Base-by-base conservation (phyloP, 2,888 invertebrate species). In the Lingula anatina region DNA sequence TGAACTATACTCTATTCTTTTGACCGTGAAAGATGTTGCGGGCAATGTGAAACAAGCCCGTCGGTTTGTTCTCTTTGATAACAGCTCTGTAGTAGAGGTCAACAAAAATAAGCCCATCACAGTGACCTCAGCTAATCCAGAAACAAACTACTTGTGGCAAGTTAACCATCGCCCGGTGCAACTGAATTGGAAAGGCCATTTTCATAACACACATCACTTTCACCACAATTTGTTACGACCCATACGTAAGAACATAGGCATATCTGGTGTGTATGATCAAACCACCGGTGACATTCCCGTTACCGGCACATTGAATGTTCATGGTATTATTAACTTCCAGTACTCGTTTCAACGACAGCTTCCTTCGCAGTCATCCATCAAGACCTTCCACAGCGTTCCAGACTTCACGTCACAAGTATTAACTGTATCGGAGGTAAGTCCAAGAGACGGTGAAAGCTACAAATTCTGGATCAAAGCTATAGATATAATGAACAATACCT, bases 391-490 rank as follows among this genome's bases (percentile, higher is more conserved):
- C n/a, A n/a, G n/a, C n/a, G n/a, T n/a, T n/a, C n/a, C n/a, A n/a
- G n/a, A n/a, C n/a, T n/a, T n/a, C n/a, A n/a, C n/a, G n/a, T n/a
- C n/a, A n/a, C n/a, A n/a, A n/a, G n/a, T n/a, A n/a, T n/a, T n/a
- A n/a, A n/a, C n/a, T n/a, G n/a, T n/a, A n/a, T n/a, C n/a, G n/a
- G n/a, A n/a, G n/a, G n/a, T n/a, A n/a, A n/a, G n/a, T n/a, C n/a
- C n/a, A n/a, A n/a, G n/a, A 12, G 62, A 62, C 43, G 60, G 60
- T 7, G 53, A 62, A 24, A 54, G 55, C 3, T 51, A 56, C 25
- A 51, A 45, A 2, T 20, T 60, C 9, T 40, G 44, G n/a, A 44
- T 62, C 35, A 39, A 25, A n/a, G 50, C 62, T 1, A 35, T 53
- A 20, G 62, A 62, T 40, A 49, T 62, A 5, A 55, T 50, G 25